Base-by-base conservation (phyloP, 92 coral and sea anemone genomes). In the Zoanthus sansibaricus region DNA sequence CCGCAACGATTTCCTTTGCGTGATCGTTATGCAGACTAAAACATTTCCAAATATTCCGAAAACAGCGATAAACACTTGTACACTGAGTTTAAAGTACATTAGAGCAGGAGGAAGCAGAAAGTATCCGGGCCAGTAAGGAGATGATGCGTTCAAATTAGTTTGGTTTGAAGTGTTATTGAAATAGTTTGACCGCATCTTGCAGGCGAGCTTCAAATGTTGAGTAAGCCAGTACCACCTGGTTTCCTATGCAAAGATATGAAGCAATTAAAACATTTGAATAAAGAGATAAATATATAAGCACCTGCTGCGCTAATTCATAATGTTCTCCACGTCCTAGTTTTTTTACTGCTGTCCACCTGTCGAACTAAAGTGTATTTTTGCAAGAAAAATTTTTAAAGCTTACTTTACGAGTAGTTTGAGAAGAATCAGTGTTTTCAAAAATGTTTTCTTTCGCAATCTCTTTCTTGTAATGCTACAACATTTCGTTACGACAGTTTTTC, bases 41-140 rank as follows among this genome's bases (percentile, higher is more conserved):
- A 80, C 21, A 66, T 66, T 80, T 20, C 85, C 85, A 9, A 45
- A 32, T 66, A 66, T 47, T 66, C 85, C 85, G 45, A 80, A 66
- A 3, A 66, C 21, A 0, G 75, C 85, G 45, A 66, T 66, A 31
- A 51, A 14, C 15, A 66, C 46, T 74, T 80, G 85, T 10, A 80
- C 20, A 45, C 49, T 17, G 59, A 80, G 85, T 67, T 80, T 61
- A 8, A 21, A 80, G 42, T 48, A 62, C 46, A 45, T 80, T 4
- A 80, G 25, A 55, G 74, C 49, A 44, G 62, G 20, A 17, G 85
- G 89, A 44, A 82, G 25, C 51, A 52, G 51, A 10, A 87, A 0
- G 45, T 82, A 87, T 11, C 66, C 89, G 1, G 76, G 42, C 83
- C 85, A 67, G 13, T 78, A 17, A 71, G 61, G 14, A n/a, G 51